A percentile compares a stretch with the other conserved stretches of the same genome.
These are phyloP conservation scores for Dicranocentrus wangi DNA, from an alignment of 2,888 invertebrate genomes.

Conservation along the genomic window DNA sequence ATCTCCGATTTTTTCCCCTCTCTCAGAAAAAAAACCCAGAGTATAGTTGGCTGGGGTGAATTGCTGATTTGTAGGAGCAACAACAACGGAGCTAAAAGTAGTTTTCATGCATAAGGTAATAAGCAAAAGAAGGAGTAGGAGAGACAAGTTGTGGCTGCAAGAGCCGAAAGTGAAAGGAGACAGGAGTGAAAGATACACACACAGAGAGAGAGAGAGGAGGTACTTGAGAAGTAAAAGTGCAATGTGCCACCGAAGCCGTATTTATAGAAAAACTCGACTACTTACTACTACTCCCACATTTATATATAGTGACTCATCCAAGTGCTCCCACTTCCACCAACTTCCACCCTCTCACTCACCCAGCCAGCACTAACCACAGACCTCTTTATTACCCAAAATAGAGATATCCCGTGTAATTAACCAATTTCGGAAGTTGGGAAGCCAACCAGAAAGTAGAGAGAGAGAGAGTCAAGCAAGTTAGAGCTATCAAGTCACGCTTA, in stretches of 20 bases:
- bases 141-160: too few species aligned
- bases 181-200: neutral
- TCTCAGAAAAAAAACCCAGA: neutral
- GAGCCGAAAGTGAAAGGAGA: neutral
- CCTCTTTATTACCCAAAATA: constrained; percentile 51
- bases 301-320: too few species aligned
- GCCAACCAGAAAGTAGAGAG: constrained; percentile 9
- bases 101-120: neutral
- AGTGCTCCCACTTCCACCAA: too few species aligned
- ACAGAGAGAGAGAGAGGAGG: neutral
- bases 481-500: constrained; percentile 15
- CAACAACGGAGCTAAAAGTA: constrained; percentile 10
- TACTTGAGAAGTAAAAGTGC: too few species aligned
- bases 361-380: constrained; percentile 24
- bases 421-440: constrained; percentile 37
- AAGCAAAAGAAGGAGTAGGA: too few species aligned
- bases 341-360: neutral
- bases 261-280: too few species aligned
- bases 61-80: constrained; percentile 1
- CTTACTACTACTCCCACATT: too few species aligned
- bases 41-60: too few species aligned
- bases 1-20: neutral
- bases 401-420: constrained; percentile 56
- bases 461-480: constrained; percentile 18
- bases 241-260: too few species aligned